Evolutionary conservation across 2,888 invertebrate species (phyloP).

Genomic region (Dione juno): DNA sequence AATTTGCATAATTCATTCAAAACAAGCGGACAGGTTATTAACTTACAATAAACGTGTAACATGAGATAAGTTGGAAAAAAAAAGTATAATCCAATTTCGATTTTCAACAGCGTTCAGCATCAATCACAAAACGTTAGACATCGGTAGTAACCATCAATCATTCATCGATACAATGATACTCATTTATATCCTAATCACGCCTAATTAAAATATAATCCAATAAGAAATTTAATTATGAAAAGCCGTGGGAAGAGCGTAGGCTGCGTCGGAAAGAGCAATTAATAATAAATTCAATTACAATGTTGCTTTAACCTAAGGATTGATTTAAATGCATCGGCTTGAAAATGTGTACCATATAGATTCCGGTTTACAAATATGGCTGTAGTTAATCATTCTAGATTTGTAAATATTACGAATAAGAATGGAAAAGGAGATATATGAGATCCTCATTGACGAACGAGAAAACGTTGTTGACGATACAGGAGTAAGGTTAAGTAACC

Average conservation of each 20-base stretch:
- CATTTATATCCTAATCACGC: slow-evolving; percentile 67
- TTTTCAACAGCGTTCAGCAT: slow-evolving; percentile 64
- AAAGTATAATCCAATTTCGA: slow-evolving; percentile 60
- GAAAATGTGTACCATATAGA: background rate
- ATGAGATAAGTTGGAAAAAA: slow-evolving; percentile 25
- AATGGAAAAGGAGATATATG: too few species aligned
- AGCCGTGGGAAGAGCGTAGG: slow-evolving; percentile 59
- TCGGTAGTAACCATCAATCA: slow-evolving; percentile 54
- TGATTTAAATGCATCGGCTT: slow-evolving; percentile 55
- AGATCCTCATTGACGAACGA: too few species aligned
- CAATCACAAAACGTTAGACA: slow-evolving; percentile 67
- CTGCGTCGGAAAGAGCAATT: slow-evolving; percentile 60
- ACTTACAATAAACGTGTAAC: slow-evolving; percentile 35
- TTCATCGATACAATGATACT: slow-evolving; percentile 54
- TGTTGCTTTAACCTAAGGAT: slow-evolving; percentile 60
- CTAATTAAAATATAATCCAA: slow-evolving; percentile 76
- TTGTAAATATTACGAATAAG: too few species aligned
- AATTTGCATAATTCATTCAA: slow-evolving; percentile 23
- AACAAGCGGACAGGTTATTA: slow-evolving; percentile 23
- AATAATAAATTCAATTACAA: slow-evolving; percentile 76
- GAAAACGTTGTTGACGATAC: too few species aligned
- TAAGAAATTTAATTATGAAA: slow-evolving; percentile 64
- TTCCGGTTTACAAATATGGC: slow-evolving; percentile 16
- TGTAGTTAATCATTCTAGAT: background rate
- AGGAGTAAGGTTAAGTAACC: too few species aligned